Base-by-base conservation (phyloP, 1,140 invertebrate species). In the Sesamia nonagrioides region DNA sequence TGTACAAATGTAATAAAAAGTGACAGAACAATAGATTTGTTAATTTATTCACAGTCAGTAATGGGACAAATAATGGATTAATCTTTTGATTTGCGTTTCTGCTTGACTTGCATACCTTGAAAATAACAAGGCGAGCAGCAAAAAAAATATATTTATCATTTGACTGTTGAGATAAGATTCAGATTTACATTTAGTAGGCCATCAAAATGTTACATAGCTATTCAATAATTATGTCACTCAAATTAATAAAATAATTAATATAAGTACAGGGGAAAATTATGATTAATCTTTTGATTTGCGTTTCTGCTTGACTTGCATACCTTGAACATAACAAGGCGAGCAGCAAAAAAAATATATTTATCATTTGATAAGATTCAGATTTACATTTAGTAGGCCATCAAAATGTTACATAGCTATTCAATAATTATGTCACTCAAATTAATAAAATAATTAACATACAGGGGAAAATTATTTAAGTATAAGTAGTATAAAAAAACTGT, bases 91-190 rank as follows among this genome's bases (percentile, higher is more conserved):
- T 68, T 72, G 63, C 42, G 58, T 71, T 50, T n/a, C 60, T 40
- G 35, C 40, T 56, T 60, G 37, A 72, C 66, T 78, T 61, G 66
- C 56, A 78, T 60, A 61, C 77, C 77, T 78, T 78, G 54, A 78
- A 60, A 48, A 18, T 35, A 71, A 69, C 75, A 52, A 37, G 33
- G 74, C 7, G 2, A 63, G 37, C 40, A 42, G 35, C 35, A 63
- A 40, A n/a, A 66, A n/a, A 37, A 7, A n/a, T 37, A 13, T 61
- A 61, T 61, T 61, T 37, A 13, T 37, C 45, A 48, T 48, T 48
- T 48, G 45, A 48, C 11, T 48, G 8, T 42, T 48, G 45, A 48
- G 8, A 2, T 48, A 48, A 48, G 45, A 42, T 15, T 48, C 45
- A 48, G 45, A 15, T 5, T 48, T 2, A 48, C 45, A 2, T 2